Percentiles rank a stretch among this genome's conserved stretches.
Conservation (phyloP, 1,140 invertebrate genomes). For the Artemia franciscana region DNA sequence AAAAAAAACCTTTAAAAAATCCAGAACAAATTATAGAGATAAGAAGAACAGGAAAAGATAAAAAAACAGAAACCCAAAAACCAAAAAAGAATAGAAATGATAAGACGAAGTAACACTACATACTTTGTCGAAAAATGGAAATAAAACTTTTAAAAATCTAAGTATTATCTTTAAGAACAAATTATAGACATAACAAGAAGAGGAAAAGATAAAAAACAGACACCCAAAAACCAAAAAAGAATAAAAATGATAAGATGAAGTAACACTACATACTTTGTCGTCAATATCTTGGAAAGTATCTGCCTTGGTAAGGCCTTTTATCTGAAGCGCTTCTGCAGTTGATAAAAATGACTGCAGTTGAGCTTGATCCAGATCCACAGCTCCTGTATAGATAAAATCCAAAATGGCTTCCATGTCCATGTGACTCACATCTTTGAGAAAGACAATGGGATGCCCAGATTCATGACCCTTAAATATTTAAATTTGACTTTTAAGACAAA, state of each 20-base stretch:
- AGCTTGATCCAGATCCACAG: neutral
- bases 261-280: neutral
- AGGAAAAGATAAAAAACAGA: too few species aligned
- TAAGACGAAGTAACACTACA: too few species aligned
- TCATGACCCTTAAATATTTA: conserved; percentile 24
- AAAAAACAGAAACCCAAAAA: too few species aligned
- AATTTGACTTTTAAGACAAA: too few species aligned
- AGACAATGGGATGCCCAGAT: conserved; percentile 26
- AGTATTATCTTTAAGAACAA: too few species aligned
- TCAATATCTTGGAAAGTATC: neutral
- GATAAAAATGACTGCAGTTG: neutral
- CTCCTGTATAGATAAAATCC: conserved; percentile 27
- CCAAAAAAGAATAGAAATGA: too few species aligned
- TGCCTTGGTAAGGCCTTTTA: neutral
- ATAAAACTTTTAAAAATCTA: too few species aligned
- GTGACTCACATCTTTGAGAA: conserved; percentile 25
- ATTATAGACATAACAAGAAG: too few species aligned
- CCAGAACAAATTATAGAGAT: too few species aligned
- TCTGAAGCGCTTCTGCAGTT: neutral
- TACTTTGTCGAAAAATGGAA: too few species aligned
- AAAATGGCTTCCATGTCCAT: conserved; percentile 24
- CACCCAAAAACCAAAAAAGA: neutral
- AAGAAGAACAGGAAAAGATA: too few species aligned
- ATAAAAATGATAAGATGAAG: neutral
- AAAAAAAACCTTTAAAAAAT: too few species aligned